Percentiles rank a stretch among this genome's conserved stretches.
Conservation (phyloP, 2,113 vertebrate species). For the Pseudolaguvia tuberculata region DNA sequence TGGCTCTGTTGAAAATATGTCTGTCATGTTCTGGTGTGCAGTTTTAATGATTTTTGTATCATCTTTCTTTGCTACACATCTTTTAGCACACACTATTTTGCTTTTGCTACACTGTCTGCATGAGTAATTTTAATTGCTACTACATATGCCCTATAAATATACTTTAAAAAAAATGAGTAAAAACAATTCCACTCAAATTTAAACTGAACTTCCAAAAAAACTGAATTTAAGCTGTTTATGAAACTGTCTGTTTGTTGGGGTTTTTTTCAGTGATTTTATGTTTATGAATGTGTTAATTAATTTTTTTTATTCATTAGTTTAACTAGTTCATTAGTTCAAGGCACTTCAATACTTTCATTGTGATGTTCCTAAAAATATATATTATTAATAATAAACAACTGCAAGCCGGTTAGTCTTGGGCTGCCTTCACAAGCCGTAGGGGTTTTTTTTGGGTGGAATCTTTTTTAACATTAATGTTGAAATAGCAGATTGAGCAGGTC, state of each 20-base stretch:
- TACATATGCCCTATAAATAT: constrained; percentile 28
- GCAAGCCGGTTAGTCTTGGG: neutral
- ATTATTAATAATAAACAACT: neutral
- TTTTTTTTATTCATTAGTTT: neutral
- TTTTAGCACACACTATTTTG: constrained; percentile 26
- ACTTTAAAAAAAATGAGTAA: constrained; percentile 25
- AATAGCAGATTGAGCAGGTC: neutral
- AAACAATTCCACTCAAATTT: constrained; percentile 27
- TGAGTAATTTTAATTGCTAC: constrained; percentile 29
- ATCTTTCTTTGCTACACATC: constrained; percentile 33
- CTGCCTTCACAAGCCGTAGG: neutral
- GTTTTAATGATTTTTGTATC: constrained; percentile 29
- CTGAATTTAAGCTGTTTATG: neutral
- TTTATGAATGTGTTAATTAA: too few relatives aligned
- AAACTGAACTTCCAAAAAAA: too few relatives aligned
- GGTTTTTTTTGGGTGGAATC: constrained; percentile 2
- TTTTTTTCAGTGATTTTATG: too few relatives aligned
- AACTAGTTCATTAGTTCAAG: too few relatives aligned
- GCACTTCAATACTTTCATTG: neutral
- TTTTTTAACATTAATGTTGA: neutral
- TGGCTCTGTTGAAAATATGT: constrained; percentile 19
- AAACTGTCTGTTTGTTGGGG: neutral
- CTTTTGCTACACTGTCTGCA: constrained; percentile 40
- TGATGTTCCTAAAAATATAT: neutral
- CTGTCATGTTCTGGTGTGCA: constrained; percentile 11